Percentiles rank a stretch among this genome's conserved stretches.
These are phyloP conservation scores for Hydractinia symbiolongicarpus DNA, from an alignment of 30 jellyfish, hydroid and myxozoan genomes.

Conservation along the genomic window DNA sequence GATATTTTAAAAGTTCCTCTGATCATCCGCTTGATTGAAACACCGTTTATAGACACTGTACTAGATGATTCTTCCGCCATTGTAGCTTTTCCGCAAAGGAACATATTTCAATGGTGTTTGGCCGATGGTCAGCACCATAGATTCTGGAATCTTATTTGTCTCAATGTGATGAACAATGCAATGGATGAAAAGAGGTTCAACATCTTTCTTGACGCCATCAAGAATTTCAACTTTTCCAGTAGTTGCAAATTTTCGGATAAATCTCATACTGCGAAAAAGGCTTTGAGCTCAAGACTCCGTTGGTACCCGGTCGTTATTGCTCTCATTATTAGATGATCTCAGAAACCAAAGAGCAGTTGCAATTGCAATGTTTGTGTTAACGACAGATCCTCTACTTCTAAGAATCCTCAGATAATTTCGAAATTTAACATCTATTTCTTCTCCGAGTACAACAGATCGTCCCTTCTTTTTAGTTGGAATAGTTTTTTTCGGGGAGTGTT, in stretches of 20 bases:
- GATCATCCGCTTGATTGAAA: too few relatives aligned
- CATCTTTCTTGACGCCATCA: too few relatives aligned
- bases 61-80: not conserved
- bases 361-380: not conserved
- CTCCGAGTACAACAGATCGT: not conserved
- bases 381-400: not conserved
- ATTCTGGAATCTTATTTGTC: too few relatives aligned
- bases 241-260: not conserved
- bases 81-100: slow-evolving; percentile 9
- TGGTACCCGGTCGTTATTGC: not conserved
- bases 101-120: not conserved
- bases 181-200: too few relatives aligned
- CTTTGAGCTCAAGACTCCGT: not conserved
- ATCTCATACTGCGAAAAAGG: not conserved
- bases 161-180: too few relatives aligned
- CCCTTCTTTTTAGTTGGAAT: not conserved
- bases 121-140: not conserved
- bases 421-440: not conserved
- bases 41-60: too few relatives aligned
- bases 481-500: not conserved
- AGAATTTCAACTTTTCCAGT: not conserved
- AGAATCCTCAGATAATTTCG: not conserved
- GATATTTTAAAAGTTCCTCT: too few relatives aligned
- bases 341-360: not conserved
- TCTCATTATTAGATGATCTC: not conserved